Evolutionary conservation across 2,797 vertebrate genomes (phyloP), one percentile per base, ranked within the genome.

Genomic region (Monodelphis domestica): DNA sequence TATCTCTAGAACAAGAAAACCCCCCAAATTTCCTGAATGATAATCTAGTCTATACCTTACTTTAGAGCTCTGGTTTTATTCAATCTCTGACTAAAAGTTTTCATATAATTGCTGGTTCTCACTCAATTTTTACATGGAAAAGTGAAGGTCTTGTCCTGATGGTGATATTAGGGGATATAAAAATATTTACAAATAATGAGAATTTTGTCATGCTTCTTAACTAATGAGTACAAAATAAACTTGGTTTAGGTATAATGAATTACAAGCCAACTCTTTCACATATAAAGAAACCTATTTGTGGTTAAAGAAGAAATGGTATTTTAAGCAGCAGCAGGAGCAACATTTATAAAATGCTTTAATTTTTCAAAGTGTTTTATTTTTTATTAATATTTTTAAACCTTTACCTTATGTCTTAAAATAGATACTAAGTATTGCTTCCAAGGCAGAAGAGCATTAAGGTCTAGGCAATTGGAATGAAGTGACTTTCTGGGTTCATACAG

Each of bases 81-180:
- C 91, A 94, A 89, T 56, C 45, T 89, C 92, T 97, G 89, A 96
- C 94, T 97, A 97, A 96, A 97, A 30, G 3, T 53, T 87, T 96
- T 57, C 94, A 88, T 97, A 89, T 97, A 96, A 94, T 2, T n/a
- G 84, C 3, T 95, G 92, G 45, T 56, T 94, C 97, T 95, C 51
- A 88, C 53, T 56, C 30, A 87, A 89, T 97, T 94, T 94, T 87
- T 93, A 2, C 11, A 53, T 91, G 4, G 87, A 92, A 97, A 92
- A 26, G 29, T 53, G 89, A 38, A 96, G 30, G 54, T 5, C 89
- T 93, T 54, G 55, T 21, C 93, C 90, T 91, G 93, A 53, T 52
- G 12, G 95, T 28, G 21, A 53, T 51, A 0, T n/a, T 7, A 12
- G 94, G 15, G 93, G 93, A 94, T 94, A 92, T 52, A 4, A 93